Percentiles rank a stretch among this genome's conserved stretches.
These are phyloP conservation scores for Chunga burmeisteri DNA, from an alignment of 2,113 vertebrate species.

Conservation along the genomic window DNA sequence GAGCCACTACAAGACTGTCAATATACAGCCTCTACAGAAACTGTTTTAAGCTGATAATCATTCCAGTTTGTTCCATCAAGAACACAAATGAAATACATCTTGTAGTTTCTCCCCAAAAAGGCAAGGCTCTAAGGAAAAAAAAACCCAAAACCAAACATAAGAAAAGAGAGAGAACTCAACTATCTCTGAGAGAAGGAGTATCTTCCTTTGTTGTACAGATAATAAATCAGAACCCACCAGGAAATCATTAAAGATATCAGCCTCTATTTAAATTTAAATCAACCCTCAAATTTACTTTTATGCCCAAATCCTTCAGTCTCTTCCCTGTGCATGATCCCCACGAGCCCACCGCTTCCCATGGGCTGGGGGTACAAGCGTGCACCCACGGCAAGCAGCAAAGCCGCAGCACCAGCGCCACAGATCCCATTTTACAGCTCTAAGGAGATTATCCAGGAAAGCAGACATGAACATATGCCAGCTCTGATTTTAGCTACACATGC, in stretches of 20 bases:
- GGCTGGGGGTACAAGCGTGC: neutral
- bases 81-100: neutral
- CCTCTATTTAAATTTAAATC: neutral
- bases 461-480: neutral
- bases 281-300: neutral
- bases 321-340: fast-evolving
- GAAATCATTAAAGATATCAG: neutral
- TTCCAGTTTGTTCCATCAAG: neutral
- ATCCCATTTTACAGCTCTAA: neutral
- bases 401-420: neutral
- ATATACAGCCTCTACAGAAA: neutral
- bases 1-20: neutral
- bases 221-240: neutral
- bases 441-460: neutral
- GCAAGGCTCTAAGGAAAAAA: neutral
- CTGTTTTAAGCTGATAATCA: neutral
- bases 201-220: neutral
- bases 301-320: neutral
- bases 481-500: neutral
- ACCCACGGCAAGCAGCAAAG: neutral
- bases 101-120: neutral
- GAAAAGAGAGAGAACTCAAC: neutral
- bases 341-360: neutral
- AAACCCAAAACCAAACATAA: too few relatives aligned
- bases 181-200: neutral